Evolutionary conservation across 2,797 vertebrate species (phyloP).

Genomic region (Anabas testudineus): DNA sequence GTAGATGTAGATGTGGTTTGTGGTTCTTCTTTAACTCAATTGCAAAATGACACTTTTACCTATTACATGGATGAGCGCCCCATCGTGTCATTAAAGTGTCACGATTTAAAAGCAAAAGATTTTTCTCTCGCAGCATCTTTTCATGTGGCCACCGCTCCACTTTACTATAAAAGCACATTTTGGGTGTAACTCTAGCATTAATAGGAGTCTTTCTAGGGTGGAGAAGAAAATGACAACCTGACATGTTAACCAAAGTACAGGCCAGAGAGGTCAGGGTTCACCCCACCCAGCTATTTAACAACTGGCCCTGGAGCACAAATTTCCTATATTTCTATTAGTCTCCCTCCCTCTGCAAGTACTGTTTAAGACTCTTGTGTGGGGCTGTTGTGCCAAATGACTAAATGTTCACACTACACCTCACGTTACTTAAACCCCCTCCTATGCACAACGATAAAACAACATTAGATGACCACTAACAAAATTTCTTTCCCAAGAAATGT

Average conservation of each 20-base stretch:
- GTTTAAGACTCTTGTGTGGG: constrained; percentile 24
- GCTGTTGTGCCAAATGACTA: background rate
- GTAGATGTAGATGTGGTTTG: too few relatives aligned
- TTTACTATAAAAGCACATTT: constrained; percentile 5
- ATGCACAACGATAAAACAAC: background rate
- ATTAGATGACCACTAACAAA: constrained; percentile 5
- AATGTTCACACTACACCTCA: background rate
- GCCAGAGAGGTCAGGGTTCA: constrained; percentile 59
- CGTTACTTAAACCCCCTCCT: background rate
- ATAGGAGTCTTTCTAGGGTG: constrained; percentile 29
- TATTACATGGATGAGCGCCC: background rate
- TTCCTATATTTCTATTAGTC: constrained; percentile 32
- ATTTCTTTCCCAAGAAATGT: constrained; percentile 15
- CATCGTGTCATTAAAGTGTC: background rate
- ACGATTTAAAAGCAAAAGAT: background rate
- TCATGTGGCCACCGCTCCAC: background rate
- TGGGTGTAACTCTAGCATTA: constrained; percentile 30
- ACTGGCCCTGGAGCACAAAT: constrained; percentile 39
- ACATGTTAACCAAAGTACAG: constrained; percentile 34
- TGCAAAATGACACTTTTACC: background rate
- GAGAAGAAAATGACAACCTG: constrained; percentile 38
- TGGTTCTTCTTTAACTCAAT: background rate
- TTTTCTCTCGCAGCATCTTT: constrained; percentile 3
- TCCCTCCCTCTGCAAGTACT: constrained; percentile 21
- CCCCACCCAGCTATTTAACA: constrained; percentile 56